Evolutionary conservation across 2,888 invertebrate species (phyloP).

Genomic region (Copidosoma aretas): DNA sequence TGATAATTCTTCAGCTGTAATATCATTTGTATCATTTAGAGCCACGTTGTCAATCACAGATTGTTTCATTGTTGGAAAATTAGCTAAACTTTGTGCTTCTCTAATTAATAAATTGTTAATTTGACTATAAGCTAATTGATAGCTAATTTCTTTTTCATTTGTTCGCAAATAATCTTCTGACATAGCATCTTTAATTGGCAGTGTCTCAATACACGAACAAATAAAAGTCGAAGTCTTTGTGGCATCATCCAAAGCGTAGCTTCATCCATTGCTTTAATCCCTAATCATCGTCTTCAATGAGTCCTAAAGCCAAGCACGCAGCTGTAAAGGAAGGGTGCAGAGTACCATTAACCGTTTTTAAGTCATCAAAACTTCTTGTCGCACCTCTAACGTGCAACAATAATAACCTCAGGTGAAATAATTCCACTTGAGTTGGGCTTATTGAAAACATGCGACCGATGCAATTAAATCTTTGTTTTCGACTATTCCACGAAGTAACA

Average conservation of each 20-base stretch:
- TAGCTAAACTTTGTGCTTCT: constrained; percentile 25
- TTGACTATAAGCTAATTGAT: constrained; percentile 23
- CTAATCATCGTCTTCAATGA: constrained; percentile 32
- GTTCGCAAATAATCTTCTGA: constrained; percentile 34
- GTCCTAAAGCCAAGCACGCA: constrained; percentile 23
- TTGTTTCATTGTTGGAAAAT: constrained; percentile 34
- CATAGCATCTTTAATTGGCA: constrained; percentile 40
- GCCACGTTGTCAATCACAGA: neutral
- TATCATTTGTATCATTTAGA: too few relatives aligned
- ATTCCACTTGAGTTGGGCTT: constrained; percentile 43
- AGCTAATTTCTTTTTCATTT: neutral
- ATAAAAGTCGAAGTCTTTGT: constrained; percentile 47
- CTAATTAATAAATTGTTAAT: constrained; percentile 27
- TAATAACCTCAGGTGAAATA: constrained; percentile 46
- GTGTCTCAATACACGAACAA: constrained; percentile 46
- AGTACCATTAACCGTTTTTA: constrained; percentile 47
- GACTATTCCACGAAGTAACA: constrained; percentile 26
- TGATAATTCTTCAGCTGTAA: neutral
- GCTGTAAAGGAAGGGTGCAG: constrained; percentile 38
- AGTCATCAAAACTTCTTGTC: constrained; percentile 46
- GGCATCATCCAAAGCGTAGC: constrained; percentile 35
- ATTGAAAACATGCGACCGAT: constrained; percentile 46
- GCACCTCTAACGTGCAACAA: constrained; percentile 47
- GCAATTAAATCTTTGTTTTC: constrained; percentile 32
- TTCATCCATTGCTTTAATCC: constrained; percentile 22